Conservation (phyloP, 2,113 vertebrate species). For the Malaclemys terrapin region DNA sequence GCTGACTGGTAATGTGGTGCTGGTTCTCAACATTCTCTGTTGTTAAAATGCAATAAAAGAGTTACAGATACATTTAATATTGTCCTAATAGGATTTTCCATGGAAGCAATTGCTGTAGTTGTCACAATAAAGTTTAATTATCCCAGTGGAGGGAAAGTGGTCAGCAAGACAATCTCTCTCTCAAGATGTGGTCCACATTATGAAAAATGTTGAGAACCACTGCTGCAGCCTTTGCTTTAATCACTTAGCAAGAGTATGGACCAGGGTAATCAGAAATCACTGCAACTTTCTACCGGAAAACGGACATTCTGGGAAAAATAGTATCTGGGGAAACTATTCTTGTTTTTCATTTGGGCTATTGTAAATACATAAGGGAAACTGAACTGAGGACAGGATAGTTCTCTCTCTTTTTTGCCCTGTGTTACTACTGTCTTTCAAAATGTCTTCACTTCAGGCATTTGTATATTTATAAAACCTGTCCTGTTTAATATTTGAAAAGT, state of each 20-base stretch:
- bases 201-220: slow-evolving; percentile 24
- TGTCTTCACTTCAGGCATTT: slow-evolving; percentile 13
- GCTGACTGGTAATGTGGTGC: not conserved
- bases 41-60: not conserved
- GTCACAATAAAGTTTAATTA: not conserved
- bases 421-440: slow-evolving; percentile 8
- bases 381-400: not conserved
- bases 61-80: slow-evolving; percentile 21
- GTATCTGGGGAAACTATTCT: not conserved
- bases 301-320: not conserved
- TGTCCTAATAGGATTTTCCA: not conserved
- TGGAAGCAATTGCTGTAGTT: slow-evolving; percentile 1
- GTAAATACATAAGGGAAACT: not conserved
- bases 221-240: slow-evolving; percentile 41
- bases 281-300: not conserved
- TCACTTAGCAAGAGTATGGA: slow-evolving; percentile 14
- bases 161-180: not conserved
- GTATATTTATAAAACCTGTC: slow-evolving; percentile 46
- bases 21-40: not conserved
- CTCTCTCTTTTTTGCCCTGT: not conserved
- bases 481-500: slow-evolving; percentile 75
- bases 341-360: not conserved
- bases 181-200: slow-evolving; percentile 32
- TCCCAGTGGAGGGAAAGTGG: slow-evolving; percentile 19
- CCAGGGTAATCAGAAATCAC: not conserved